These are phyloP conservation scores for Physocephala rufipes DNA, from an alignment of 2,888 invertebrate genomes.

Conservation along the genomic window DNA sequence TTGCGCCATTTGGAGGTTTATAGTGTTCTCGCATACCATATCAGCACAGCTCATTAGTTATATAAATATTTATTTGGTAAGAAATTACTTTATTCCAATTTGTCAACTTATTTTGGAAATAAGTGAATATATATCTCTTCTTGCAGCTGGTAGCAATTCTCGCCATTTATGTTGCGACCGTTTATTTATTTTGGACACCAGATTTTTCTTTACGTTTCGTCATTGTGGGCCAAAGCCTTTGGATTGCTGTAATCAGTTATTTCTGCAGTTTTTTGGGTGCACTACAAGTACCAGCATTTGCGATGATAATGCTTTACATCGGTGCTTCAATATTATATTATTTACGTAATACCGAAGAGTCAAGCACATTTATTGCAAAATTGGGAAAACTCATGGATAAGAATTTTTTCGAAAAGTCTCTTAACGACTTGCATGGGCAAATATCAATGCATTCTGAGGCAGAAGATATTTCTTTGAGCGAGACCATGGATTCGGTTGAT, in stretches of 20 bases:
- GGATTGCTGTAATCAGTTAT: conserved; percentile 81
- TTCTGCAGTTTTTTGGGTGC: conserved; percentile 79
- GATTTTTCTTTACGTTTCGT: conserved; percentile 74
- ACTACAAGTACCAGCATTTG: conserved; percentile 79
- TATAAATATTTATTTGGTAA: conserved; percentile 61
- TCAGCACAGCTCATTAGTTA: conserved; percentile 60
- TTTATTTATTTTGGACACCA: conserved; percentile 81
- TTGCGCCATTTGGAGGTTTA: conserved; percentile 67
- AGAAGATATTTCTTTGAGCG: conserved; percentile 60
- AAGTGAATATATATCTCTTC: conserved; percentile 38
- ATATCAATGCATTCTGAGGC: conserved; percentile 52
- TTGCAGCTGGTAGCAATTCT: conserved; percentile 75
- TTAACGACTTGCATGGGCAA: conserved; percentile 61
- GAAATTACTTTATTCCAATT: conserved; percentile 28
- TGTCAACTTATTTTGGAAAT: background rate
- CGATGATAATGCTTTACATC: conserved; percentile 72
- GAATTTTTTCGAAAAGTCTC: conserved; percentile 57
- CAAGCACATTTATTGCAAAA: conserved; percentile 54
- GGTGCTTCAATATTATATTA: conserved; percentile 58
- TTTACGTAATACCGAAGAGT: conserved; percentile 60
- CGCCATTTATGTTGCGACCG: conserved; percentile 75
- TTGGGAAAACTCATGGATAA: conserved; percentile 57
- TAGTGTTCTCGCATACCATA: conserved; percentile 59
- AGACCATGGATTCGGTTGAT: conserved; percentile 56
- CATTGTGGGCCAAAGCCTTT: conserved; percentile 75